Conservation (phyloP, 2,888 invertebrate genomes). For the Scaptomyza cyrtandrae region DNA sequence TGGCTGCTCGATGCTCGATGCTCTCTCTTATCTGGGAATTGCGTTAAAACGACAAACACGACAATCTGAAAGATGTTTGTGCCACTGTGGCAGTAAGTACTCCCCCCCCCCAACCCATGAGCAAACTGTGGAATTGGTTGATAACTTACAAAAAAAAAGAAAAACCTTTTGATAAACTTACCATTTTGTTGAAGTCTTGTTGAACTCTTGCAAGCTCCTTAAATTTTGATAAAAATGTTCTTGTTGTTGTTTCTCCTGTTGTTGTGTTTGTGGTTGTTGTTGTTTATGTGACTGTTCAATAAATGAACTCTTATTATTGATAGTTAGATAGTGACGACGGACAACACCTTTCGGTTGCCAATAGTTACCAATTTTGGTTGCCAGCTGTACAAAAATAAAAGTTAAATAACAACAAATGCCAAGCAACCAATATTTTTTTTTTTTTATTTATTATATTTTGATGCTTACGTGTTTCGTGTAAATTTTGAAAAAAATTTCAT, state of each 20-base stretch:
- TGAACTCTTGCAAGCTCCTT: slow-evolving; percentile 2
- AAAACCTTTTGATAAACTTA: slow-evolving; percentile 19
- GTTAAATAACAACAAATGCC: slow-evolving; percentile 9
- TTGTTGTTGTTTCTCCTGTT: slow-evolving; percentile 2
- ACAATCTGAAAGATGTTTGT: slow-evolving; percentile 19
- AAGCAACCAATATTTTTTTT: slow-evolving; percentile 36
- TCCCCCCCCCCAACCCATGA: neutral
- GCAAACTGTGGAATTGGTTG: neutral
- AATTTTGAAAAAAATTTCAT: slow-evolving; percentile 21
- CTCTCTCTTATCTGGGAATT: slow-evolving; percentile 25
- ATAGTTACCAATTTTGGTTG: slow-evolving; percentile 3
- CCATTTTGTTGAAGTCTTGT: slow-evolving; percentile 31
- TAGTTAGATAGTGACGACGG: slow-evolving; percentile 8
- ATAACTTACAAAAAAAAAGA: neutral
- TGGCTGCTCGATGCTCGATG: slow-evolving; percentile 7
- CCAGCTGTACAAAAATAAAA: neutral
- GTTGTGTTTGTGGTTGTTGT: slow-evolving; percentile 4
- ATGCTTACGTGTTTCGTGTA: slow-evolving; percentile 34
- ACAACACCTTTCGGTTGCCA: slow-evolving; percentile 19
- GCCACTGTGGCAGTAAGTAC: slow-evolving; percentile 16
- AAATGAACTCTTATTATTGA: slow-evolving; percentile 7
- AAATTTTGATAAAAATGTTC: slow-evolving; percentile 25
- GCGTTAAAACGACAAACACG: slow-evolving; percentile 32
- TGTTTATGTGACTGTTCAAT: slow-evolving; percentile 8
- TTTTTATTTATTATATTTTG: slow-evolving; percentile 4